phyloP scores from a whole-genome alignment of 2,113 vertebrate species.

The Rhea americana region DNA sequence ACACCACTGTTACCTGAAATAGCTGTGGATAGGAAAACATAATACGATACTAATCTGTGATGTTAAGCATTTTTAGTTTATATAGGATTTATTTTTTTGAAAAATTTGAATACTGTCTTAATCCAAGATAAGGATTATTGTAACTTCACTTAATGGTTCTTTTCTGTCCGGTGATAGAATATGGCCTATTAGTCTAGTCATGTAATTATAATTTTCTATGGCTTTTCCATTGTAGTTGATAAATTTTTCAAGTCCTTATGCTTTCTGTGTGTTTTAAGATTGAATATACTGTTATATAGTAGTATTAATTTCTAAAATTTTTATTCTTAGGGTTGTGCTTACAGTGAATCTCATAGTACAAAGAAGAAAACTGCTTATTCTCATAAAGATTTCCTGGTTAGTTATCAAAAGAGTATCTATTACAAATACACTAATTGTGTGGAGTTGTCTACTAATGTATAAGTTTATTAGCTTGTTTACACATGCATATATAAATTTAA shows the following conservation, averaged over 20 bases:
- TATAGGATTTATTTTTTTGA: not conserved
- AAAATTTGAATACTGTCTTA: not conserved
- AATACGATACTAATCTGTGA: not conserved
- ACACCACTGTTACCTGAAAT: not conserved
- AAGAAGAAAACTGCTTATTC: conserved; percentile 82
- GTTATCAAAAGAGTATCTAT: conserved; percentile 59
- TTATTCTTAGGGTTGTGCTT: conserved; percentile 83
- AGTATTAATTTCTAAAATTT: conserved; percentile 20
- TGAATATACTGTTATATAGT: not conserved
- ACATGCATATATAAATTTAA: not conserved
- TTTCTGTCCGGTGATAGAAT: not conserved
- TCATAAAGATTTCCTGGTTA: conserved; percentile 87
- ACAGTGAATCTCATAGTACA: conserved; percentile 78
- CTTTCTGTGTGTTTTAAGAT: not conserved
- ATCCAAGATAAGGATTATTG: not conserved
- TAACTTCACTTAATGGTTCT: not conserved
- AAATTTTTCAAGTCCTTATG: not conserved
- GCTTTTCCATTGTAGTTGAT: not conserved
- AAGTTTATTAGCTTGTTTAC: not conserved
- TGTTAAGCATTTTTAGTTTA: not conserved
- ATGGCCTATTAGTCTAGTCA: not conserved
- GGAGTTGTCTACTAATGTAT: not conserved
- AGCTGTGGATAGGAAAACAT: not conserved
- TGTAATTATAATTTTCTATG: not conserved
- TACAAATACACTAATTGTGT: not conserved